Conservation (phyloP, 2,797 vertebrate species). For the Sciaenops ocellatus region DNA sequence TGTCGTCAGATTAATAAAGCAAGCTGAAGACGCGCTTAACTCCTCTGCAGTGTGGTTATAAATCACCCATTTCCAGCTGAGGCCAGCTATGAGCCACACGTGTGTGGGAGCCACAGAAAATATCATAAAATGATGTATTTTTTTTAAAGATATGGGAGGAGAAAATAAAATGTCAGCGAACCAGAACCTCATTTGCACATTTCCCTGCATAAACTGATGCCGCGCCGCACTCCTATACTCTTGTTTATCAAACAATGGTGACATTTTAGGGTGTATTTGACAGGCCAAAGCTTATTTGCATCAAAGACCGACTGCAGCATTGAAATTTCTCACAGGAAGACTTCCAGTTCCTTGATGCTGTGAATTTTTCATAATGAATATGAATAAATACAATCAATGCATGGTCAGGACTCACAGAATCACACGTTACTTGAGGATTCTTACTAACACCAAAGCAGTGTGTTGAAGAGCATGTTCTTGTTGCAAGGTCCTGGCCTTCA, state of each 20-base stretch:
- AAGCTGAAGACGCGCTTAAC: neutral
- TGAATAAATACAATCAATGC: neutral
- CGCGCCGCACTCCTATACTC: neutral
- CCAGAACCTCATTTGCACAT: slow-evolving; percentile 18
- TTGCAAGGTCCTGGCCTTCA: slow-evolving; percentile 16
- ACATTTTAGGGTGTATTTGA: slow-evolving; percentile 20
- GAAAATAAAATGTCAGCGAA: slow-evolving; percentile 32
- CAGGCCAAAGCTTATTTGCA: slow-evolving; percentile 13
- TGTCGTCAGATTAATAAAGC: slow-evolving; percentile 28
- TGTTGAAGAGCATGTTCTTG: slow-evolving; percentile 4
- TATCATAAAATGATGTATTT: neutral
- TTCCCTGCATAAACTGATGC: slow-evolving; percentile 1
- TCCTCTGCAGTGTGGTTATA: neutral
- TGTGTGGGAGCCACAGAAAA: neutral
- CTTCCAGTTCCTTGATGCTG: neutral
- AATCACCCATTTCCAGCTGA: slow-evolving; percentile 2
- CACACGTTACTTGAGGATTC: too few relatives aligned
- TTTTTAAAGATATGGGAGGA: neutral
- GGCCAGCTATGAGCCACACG: neutral
- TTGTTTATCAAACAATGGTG: slow-evolving; percentile 38
- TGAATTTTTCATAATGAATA: slow-evolving; percentile 1
- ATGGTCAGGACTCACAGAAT: neutral
- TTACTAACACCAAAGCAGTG: neutral
- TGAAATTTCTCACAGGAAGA: neutral
- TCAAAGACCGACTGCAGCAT: slow-evolving; percentile 4